Percentiles rank a stretch among this genome's conserved stretches.
Evolutionary conservation across 2,113 vertebrate genomes (phyloP).

Genomic region (Corydoras sp.): DNA sequence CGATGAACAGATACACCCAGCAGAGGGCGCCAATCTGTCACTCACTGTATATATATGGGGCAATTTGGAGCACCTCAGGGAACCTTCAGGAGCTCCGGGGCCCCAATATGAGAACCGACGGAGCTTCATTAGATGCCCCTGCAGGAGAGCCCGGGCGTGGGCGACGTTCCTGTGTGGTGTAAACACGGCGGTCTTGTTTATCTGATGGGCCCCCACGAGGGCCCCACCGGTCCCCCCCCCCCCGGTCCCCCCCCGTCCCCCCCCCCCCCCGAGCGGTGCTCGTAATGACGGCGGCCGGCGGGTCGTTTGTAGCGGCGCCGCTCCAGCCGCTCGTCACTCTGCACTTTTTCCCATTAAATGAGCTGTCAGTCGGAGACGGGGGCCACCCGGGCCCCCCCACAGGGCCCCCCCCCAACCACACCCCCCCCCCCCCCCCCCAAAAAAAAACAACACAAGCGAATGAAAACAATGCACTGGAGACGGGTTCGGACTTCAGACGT

Average conservation of each 20-base stretch:
- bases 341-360: constrained; percentile 44
- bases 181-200: too few relatives aligned
- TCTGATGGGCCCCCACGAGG: constrained; percentile 6
- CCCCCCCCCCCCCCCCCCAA: background rate
- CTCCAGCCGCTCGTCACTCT: constrained; percentile 27
- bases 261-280: constrained; percentile 26
- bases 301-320: constrained; percentile 42
- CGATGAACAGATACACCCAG: too few relatives aligned
- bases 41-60: too few relatives aligned
- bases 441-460: constrained; percentile 16
- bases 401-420: background rate
- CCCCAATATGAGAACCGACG: too few relatives aligned
- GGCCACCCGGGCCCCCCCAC: background rate
- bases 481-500: constrained; percentile 50
- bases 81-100: too few relatives aligned
- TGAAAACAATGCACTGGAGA: constrained; percentile 46
- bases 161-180: too few relatives aligned
- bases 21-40: too few relatives aligned
- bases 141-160: too few relatives aligned
- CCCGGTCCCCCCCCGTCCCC: constrained; percentile 21
- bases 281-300: constrained; percentile 34
- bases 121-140: too few relatives aligned
- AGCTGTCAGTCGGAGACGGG: constrained; percentile 38
- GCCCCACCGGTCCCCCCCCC: constrained; percentile 19
- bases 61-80: too few relatives aligned